Percentiles rank a stretch among this genome's conserved stretches.
Evolutionary conservation across 2,113 vertebrate genomes (phyloP).

Genomic region (Irena cyanogastra): DNA sequence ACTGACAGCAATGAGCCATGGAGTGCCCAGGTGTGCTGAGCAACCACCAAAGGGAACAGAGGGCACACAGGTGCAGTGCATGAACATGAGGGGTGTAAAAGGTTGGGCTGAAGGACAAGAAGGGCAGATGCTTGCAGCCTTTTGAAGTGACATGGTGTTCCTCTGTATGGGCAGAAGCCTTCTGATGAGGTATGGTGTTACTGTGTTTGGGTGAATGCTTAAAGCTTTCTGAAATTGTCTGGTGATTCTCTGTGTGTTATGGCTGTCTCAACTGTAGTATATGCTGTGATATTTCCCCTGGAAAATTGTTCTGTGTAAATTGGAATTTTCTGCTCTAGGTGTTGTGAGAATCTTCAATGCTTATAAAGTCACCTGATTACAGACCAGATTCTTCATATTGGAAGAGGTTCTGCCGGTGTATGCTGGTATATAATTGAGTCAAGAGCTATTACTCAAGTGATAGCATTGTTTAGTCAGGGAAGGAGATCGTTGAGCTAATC

Average conservation of each 20-base stretch:
- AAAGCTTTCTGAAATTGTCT: neutral
- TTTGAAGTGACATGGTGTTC: fast-evolving
- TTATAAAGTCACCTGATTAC: neutral
- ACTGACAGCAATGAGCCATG: neutral
- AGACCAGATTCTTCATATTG: neutral
- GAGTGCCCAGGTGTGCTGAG: neutral
- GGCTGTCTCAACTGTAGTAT: neutral
- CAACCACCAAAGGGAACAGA: neutral
- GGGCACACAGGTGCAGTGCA: neutral
- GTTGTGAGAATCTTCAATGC: neutral
- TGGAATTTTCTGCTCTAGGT: neutral
- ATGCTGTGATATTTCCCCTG: neutral
- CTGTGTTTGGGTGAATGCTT: neutral
- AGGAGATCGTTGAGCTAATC: neutral
- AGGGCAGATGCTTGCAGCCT: neutral
- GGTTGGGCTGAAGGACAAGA: neutral
- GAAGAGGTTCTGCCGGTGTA: neutral
- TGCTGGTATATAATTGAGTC: neutral
- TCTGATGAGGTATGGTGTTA: neutral
- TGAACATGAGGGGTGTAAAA: neutral
- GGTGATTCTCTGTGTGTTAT: neutral
- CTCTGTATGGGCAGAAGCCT: neutral
- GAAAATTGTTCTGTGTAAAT: neutral
- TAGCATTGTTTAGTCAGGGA: neutral
- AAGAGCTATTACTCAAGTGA: neutral